A percentile compares a stretch with the other conserved stretches of the same genome.
Conservation (phyloP, 2,888 invertebrate genomes). For the Cheilosia urbana region DNA sequence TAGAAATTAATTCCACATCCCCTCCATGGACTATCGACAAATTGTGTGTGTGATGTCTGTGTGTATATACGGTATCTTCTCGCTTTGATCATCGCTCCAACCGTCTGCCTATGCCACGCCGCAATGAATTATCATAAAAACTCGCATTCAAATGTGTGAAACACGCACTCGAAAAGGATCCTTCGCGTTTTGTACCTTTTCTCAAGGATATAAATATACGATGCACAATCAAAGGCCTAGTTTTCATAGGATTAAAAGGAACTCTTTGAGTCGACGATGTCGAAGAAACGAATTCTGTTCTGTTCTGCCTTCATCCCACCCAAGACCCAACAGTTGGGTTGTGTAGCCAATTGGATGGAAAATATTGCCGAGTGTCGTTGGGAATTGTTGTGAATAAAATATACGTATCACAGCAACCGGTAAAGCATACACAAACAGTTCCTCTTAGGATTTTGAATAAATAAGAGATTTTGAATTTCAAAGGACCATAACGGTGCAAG, state of each 20-base stretch:
- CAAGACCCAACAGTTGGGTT: not conserved
- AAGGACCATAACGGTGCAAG: slow-evolving; percentile 41
- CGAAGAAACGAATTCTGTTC: slow-evolving; percentile 38
- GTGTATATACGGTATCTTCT: slow-evolving; percentile 17
- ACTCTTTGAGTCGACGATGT: slow-evolving; percentile 39
- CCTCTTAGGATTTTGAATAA: slow-evolving; percentile 66
- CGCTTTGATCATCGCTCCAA: slow-evolving; percentile 60
- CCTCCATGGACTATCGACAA: slow-evolving; percentile 28
- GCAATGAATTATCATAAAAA: slow-evolving; percentile 68
- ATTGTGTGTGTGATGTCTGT: not conserved
- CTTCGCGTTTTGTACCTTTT: slow-evolving; percentile 27
- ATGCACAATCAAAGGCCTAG: slow-evolving; percentile 53
- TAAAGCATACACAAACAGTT: slow-evolving; percentile 33
- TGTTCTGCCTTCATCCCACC: not conserved
- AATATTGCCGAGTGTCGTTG: slow-evolving; percentile 21
- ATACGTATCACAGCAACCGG: not conserved
- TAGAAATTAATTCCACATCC: slow-evolving; percentile 47
- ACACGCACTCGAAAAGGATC: slow-evolving; percentile 57
- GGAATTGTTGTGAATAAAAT: not conserved
- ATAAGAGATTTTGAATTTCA: slow-evolving; percentile 71
- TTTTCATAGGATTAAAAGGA: slow-evolving; percentile 29
- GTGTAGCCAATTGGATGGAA: slow-evolving; percentile 69
- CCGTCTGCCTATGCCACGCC: slow-evolving; percentile 16
- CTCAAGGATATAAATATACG: not conserved
- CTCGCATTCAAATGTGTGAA: slow-evolving; percentile 53